Conservation (phyloP, 2,797 vertebrate species). For the Alca torda region DNA sequence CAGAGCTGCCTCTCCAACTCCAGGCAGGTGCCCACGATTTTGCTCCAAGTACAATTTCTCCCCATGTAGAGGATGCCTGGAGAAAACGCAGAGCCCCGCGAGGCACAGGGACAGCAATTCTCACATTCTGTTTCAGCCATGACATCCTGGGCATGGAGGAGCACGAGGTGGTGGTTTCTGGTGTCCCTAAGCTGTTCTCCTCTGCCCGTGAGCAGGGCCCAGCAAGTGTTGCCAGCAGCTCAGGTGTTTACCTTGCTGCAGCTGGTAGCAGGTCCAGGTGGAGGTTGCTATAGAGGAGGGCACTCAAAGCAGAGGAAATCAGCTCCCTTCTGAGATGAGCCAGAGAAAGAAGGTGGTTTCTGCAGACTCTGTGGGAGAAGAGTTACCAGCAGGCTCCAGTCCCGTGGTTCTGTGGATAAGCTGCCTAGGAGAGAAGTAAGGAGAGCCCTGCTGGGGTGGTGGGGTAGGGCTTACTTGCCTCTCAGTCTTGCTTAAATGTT, state of each 20-base stretch:
- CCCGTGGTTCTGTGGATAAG: rapidly evolving
- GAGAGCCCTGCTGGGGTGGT: neutral
- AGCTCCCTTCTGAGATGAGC: neutral
- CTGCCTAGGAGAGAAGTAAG: neutral
- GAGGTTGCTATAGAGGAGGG: neutral
- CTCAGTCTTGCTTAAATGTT: neutral
- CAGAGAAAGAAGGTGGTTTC: neutral
- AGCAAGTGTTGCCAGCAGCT: neutral
- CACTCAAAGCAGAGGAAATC: neutral
- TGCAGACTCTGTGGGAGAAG: neutral
- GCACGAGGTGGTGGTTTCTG: neutral
- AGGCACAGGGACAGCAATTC: neutral
- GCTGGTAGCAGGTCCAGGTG: neutral
- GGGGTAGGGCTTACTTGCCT: neutral
- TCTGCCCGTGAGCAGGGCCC: neutral
- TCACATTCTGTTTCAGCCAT: neutral
- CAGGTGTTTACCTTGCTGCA: neutral
- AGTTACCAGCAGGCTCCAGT: neutral
- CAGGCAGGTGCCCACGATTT: neutral
- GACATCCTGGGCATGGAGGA: neutral
- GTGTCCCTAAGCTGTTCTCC: neutral
- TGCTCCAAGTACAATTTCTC: neutral
- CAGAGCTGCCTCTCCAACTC: neutral
- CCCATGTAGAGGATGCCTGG: neutral
- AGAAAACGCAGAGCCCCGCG: rapidly evolving